Evolutionary conservation across 2,888 invertebrate genomes (phyloP), one percentile per base, ranked within the genome.

Genomic region (Drosophila pullipes): DNA sequence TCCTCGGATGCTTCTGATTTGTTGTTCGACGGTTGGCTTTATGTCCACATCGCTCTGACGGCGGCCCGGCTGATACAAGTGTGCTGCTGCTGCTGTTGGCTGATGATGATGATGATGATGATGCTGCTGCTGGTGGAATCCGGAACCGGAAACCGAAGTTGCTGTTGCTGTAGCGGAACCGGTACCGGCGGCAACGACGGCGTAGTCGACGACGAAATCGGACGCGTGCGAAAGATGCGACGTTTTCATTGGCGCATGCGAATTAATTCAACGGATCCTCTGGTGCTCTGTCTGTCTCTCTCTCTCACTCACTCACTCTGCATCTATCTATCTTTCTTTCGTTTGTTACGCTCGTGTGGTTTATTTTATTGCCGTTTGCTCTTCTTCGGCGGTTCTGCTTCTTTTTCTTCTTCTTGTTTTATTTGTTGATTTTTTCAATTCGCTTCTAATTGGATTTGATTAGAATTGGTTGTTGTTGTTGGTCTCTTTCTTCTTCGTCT

Each of bases 151-250:
- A 62, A 58, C 30, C 37, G 47, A 16, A 37, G 47, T 18, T 30
- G 18, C 37, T 25, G 44, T 30, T 28, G 22, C 37, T 37, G 55
- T n/a, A 39, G 35, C 73, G n/a, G 72, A 28, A 58, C 61, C 72
- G 52, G 69, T 37, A 74, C 68, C 76, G 64, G 76, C 82, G 60
- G 74, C 82, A 83, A 83, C 84, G 91, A 92, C 92, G 79, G 91
- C 88, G 82, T 91, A 92, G 92, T 92, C 92, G 91, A 91, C 89
- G 81, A 87, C 90, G 82, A 91, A 91, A 89, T 92, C 86, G 86
- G 87, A 91, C 88, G 89, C 86, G 89, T 84, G 89, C 59, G 73
- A 73, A 71, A 60, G 84, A 89, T 91, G 84, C 92, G 92, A 92
- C 90, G 92, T 92, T 92, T 92, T 92, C 92, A 92, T 92, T 92